These are phyloP conservation scores for Stichodactyla helianthus DNA, from an alignment of 64 coral and sea anemone genomes.

Conservation along the genomic window DNA sequence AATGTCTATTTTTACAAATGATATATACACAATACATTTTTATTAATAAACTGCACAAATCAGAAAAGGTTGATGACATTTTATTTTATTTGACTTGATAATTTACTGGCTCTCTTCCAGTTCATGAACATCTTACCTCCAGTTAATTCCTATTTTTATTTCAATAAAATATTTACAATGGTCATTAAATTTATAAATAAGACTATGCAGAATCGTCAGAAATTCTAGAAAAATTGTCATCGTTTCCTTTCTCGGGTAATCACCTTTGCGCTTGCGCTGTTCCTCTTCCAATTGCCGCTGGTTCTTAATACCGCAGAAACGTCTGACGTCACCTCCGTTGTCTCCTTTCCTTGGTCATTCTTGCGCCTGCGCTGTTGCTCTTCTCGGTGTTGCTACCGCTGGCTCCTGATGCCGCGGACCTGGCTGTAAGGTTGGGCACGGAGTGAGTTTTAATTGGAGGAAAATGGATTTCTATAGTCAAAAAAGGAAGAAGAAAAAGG, in stretches of 20 bases:
- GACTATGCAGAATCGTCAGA: neutral
- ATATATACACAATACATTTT: neutral
- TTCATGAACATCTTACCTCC: neutral
- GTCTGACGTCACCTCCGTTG: constrained; percentile 52
- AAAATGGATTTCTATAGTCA: constrained; percentile 53
- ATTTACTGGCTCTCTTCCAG: neutral
- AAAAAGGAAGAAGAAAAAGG: neutral
- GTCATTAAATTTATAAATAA: neutral
- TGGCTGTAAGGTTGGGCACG: constrained; percentile 96
- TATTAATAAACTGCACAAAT: neutral
- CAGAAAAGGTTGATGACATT: neutral
- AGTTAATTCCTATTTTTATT: neutral
- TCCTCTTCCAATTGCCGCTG: constrained; percentile 45
- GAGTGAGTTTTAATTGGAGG: constrained; percentile 97
- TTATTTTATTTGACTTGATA: neutral
- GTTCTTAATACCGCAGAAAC: neutral
- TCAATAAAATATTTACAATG: neutral
- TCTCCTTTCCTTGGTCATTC: constrained; percentile 57
- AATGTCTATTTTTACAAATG: neutral
- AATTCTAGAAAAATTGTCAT: too few relatives aligned
- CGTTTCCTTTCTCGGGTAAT: neutral
- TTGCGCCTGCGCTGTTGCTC: constrained; percentile 84
- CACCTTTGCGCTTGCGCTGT: constrained; percentile 66
- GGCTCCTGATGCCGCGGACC: constrained; percentile 54
- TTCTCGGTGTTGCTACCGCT: constrained; percentile 57